These are phyloP conservation scores for Andrena praecox DNA, from an alignment of 2,888 invertebrate species.

Conservation along the genomic window DNA sequence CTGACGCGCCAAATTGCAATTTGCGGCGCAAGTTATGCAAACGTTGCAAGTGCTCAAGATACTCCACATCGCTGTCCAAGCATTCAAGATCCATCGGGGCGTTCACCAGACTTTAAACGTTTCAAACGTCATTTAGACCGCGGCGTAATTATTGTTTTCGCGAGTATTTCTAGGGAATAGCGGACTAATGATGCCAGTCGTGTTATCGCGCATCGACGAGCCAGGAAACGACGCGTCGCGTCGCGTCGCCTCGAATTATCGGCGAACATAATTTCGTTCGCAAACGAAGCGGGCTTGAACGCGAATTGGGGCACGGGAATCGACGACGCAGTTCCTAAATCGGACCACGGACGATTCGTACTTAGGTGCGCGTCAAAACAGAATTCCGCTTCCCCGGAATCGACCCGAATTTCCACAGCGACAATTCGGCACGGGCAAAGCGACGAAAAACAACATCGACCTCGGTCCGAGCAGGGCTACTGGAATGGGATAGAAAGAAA, in stretches of 20 bases:
- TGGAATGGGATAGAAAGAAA: too few relatives aligned
- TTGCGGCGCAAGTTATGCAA: not conserved
- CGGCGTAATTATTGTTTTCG: not conserved
- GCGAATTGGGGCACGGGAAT: slow-evolving; percentile 16
- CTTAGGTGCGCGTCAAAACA: not conserved
- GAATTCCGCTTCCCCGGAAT: not conserved
- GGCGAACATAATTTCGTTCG: slow-evolving; percentile 21
- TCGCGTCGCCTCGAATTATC: not conserved
- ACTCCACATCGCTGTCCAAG: not conserved
- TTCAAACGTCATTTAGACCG: too few relatives aligned
- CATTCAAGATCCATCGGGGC: not conserved
- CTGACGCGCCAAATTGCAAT: slow-evolving; percentile 4
- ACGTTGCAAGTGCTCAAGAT: not conserved
- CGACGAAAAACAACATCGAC: too few relatives aligned
- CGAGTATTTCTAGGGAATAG: not conserved
- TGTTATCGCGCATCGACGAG: slow-evolving; percentile 3
- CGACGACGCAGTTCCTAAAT: not conserved
- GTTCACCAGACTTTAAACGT: too few relatives aligned
- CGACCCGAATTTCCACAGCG: not conserved
- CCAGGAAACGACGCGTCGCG: not conserved
- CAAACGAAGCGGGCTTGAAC: not conserved
- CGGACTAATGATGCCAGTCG: not conserved
- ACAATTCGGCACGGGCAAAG: too few relatives aligned
- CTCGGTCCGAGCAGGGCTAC: too few relatives aligned
- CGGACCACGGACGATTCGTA: not conserved